phyloP scores from a whole-genome alignment of 2,888 invertebrate species.

The Ochlodes sylvanus region DNA sequence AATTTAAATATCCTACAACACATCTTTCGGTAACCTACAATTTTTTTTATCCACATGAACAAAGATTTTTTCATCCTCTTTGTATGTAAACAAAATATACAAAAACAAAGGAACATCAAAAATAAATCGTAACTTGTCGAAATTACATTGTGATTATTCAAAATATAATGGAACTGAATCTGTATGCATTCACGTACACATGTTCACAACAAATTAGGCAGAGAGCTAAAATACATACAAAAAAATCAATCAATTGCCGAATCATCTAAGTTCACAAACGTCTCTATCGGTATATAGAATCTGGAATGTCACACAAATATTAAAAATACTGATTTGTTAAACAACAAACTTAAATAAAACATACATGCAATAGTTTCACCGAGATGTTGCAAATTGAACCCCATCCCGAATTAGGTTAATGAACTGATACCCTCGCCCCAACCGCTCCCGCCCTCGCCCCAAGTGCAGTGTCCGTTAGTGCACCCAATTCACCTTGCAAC shows the following conservation, averaged over 20 bases:
- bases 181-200: slow-evolving; percentile 42
- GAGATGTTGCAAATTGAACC: slow-evolving; percentile 71
- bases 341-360: slow-evolving; percentile 72
- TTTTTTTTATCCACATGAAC: slow-evolving; percentile 19
- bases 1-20: slow-evolving; percentile 13
- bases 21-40: slow-evolving; percentile 18
- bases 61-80: background rate
- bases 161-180: slow-evolving; percentile 28
- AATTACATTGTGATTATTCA: slow-evolving; percentile 53
- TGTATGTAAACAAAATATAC: slow-evolving; percentile 31
- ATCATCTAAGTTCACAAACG: slow-evolving; percentile 45
- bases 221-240: slow-evolving; percentile 48
- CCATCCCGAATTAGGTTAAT: slow-evolving; percentile 41
- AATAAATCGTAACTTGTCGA: slow-evolving; percentile 44
- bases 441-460: slow-evolving; percentile 6
- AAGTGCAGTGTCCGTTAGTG: slow-evolving; percentile 38
- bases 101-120: slow-evolving; percentile 56
- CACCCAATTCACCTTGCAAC: slow-evolving; percentile 73
- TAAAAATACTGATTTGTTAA: slow-evolving; percentile 83
- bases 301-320: slow-evolving; percentile 84
- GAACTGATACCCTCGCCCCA: slow-evolving; percentile 7
- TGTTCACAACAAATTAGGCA: slow-evolving; percentile 37
- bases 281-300: slow-evolving; percentile 65
- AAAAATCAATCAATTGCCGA: slow-evolving; percentile 41
- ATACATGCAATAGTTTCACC: slow-evolving; percentile 66